Percentiles rank a stretch among this genome's conserved stretches.
phyloP scores from a whole-genome alignment of 2,113 vertebrate species.

The Pao palembangensis region DNA sequence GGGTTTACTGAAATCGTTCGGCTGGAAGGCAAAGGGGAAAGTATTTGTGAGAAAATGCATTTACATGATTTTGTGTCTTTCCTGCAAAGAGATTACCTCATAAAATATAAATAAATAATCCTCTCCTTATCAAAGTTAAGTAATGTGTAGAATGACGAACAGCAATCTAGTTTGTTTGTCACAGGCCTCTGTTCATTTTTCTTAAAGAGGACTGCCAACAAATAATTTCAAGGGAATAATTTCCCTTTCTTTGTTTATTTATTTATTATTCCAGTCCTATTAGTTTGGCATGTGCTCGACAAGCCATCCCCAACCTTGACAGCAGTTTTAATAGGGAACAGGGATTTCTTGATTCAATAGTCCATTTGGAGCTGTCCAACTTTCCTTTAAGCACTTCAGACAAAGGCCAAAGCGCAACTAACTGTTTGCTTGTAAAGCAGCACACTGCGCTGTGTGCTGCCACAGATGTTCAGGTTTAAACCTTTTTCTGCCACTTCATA shows the following conservation, averaged over 20 bases:
- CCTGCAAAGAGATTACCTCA: slow-evolving; percentile 9
- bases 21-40: slow-evolving; percentile 3
- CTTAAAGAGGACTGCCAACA: slow-evolving; percentile 15
- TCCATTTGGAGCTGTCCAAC: slow-evolving; percentile 20
- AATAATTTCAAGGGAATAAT: slow-evolving; percentile 29
- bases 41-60: not conserved
- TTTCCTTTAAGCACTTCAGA: slow-evolving; percentile 29
- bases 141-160: slow-evolving; percentile 21
- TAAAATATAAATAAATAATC: slow-evolving; percentile 4
- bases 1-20: slow-evolving; percentile 19
- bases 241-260: slow-evolving; percentile 25
- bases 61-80: slow-evolving; percentile 28
- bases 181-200: slow-evolving; percentile 3
- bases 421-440: slow-evolving; percentile 21
- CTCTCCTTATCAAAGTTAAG: slow-evolving; percentile 10
- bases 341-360: slow-evolving; percentile 37
- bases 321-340: slow-evolving; percentile 40
- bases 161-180: slow-evolving; percentile 5
- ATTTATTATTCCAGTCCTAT: slow-evolving; percentile 27
- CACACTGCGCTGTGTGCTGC: not conserved
- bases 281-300: slow-evolving; percentile 19
- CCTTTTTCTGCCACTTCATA: slow-evolving; percentile 11
- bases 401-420: slow-evolving; percentile 28
- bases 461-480: slow-evolving; percentile 14
- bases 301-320: slow-evolving; percentile 21